These are phyloP conservation scores for Ceyx melanurus DNA, from an alignment of 2,113 vertebrate species.

Conservation along the genomic window DNA sequence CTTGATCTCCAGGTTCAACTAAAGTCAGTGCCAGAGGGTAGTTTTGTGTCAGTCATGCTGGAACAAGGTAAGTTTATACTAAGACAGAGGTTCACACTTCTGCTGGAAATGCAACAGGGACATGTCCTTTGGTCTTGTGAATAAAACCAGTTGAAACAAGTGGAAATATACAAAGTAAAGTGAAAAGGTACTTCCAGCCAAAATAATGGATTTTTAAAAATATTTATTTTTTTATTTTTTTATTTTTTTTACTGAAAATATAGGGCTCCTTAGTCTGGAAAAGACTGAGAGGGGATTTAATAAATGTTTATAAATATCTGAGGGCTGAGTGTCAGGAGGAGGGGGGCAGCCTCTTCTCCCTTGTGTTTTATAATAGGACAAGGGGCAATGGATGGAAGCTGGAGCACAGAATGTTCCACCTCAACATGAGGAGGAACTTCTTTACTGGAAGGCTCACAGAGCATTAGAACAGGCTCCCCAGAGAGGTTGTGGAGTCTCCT, in stretches of 20 bases:
- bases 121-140: background rate
- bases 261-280: background rate
- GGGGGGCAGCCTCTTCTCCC: too few species aligned
- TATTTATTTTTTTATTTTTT: background rate
- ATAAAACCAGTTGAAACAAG: background rate
- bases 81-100: background rate
- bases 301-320: too few species aligned
- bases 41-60: background rate
- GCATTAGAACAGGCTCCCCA: too few species aligned
- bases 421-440: too few species aligned
- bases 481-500: too few species aligned
- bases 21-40: background rate
- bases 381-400: too few species aligned
- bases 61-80: background rate
- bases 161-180: constrained; percentile 28
- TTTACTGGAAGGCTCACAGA: too few species aligned
- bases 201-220: background rate
- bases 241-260: background rate
- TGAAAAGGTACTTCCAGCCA: background rate
- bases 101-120: background rate
- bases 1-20: background rate
- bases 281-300: too few species aligned
- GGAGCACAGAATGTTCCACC: too few species aligned
- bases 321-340: too few species aligned
- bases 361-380: too few species aligned